phyloP scores from a whole-genome alignment of 2,113 vertebrate genomes.

The Nanger granti region DNA sequence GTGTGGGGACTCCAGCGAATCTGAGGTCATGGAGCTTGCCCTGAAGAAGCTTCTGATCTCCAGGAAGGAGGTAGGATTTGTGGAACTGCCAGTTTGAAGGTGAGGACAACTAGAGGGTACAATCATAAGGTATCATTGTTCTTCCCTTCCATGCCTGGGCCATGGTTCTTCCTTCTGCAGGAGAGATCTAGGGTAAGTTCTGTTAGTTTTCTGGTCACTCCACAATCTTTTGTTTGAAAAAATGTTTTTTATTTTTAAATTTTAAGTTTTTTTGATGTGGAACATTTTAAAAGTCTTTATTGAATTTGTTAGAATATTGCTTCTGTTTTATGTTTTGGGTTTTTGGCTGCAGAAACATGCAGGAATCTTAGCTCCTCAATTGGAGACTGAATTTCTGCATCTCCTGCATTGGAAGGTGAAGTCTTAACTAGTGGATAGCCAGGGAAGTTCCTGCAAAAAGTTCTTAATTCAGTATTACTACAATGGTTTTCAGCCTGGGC shows the following conservation, averaged over 20 bases:
- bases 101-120: background rate
- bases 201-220: background rate
- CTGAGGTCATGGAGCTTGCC: background rate
- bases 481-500: background rate
- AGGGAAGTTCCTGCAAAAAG: background rate
- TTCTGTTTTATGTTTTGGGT: background rate
- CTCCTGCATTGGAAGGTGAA: background rate
- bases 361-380: background rate
- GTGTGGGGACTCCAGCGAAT: background rate
- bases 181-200: background rate
- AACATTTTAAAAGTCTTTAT: background rate
- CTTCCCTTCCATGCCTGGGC: background rate
- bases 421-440: background rate
- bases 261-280: background rate
- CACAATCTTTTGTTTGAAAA: slow-evolving; percentile 3
- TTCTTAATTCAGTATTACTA: slow-evolving; percentile 10
- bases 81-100: background rate
- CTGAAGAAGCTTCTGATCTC: background rate
- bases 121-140: background rate
- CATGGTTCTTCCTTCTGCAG: background rate
- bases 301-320: background rate
- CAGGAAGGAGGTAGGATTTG: background rate
- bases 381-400: background rate
- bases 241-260: no score
- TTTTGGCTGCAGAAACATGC: background rate